Evolutionary conservation across 2,113 vertebrate species (phyloP).

Genomic region (Mobula hypostoma): DNA sequence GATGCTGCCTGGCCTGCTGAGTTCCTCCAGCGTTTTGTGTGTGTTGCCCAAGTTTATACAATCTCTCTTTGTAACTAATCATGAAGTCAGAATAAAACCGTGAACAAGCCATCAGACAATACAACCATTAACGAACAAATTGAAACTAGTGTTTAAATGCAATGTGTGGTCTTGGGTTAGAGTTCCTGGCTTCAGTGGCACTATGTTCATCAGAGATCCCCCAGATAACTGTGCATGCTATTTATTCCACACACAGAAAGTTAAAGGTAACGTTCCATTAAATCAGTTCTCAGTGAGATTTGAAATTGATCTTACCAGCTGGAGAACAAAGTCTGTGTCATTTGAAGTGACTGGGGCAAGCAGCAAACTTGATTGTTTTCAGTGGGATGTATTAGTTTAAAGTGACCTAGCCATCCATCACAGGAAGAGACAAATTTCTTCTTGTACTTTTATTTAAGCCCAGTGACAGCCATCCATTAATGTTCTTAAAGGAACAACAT

Average conservation of each 20-base stretch:
- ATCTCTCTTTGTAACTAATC: no score
- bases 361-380: slow-evolving; percentile 14
- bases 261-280: background rate
- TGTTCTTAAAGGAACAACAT: background rate
- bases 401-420: background rate
- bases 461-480: background rate
- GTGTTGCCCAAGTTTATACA: no score
- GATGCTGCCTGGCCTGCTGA: no score
- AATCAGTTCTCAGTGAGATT: background rate
- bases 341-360: slow-evolving; percentile 1
- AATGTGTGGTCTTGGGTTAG: background rate
- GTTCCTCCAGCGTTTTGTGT: no score
- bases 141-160: background rate
- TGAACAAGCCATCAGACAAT: background rate
- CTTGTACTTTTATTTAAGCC: background rate
- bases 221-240: background rate
- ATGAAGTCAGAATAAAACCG: no score
- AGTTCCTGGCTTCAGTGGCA: no score
- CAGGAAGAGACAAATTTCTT: background rate
- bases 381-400: background rate
- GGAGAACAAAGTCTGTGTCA: background rate
- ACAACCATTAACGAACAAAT: background rate
- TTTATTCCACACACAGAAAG: background rate
- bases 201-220: background rate
- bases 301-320: background rate